Conservation (phyloP, 1,140 invertebrate species). For the Aricia agestis region DNA sequence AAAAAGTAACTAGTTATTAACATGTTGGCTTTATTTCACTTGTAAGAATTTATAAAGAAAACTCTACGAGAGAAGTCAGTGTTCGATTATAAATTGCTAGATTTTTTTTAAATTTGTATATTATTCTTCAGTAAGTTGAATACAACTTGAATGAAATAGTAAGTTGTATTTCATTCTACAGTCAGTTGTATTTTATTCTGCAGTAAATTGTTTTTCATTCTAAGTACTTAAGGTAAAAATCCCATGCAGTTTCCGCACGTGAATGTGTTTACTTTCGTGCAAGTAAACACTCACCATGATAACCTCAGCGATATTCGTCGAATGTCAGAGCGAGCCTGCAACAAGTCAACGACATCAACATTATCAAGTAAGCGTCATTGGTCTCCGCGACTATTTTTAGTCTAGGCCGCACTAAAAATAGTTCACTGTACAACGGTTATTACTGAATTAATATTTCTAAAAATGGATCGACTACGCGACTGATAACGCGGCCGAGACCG, state of each 20-base stretch:
- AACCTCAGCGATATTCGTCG: slow-evolving; percentile 50
- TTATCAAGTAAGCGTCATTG: slow-evolving; percentile 70
- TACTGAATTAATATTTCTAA: slow-evolving; percentile 76
- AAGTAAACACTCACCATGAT: slow-evolving; percentile 46
- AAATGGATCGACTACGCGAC: slow-evolving; percentile 68
- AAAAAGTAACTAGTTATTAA: no score
- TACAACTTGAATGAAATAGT: no score
- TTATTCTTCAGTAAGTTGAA: no score
- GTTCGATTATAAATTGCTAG: no score
- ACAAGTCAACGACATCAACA: slow-evolving; percentile 70
- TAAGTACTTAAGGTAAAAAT: no score
- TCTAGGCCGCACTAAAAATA: slow-evolving; percentile 73
- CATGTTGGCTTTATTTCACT: no score
- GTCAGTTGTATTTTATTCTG: background rate
- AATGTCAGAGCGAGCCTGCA: slow-evolving; percentile 52
- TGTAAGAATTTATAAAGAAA: no score
- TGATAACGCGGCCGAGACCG: slow-evolving; percentile 66
- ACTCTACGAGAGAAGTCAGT: no score
- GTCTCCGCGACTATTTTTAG: slow-evolving; percentile 68
- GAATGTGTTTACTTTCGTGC: slow-evolving; percentile 18
- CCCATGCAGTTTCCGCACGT: background rate
- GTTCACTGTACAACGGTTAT: slow-evolving; percentile 65
- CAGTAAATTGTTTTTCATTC: background rate
- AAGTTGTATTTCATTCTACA: no score
- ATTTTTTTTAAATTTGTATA: no score